Evolutionary conservation across 1,140 invertebrate genomes (phyloP).

Genomic region (Nephotettix cincticeps): DNA sequence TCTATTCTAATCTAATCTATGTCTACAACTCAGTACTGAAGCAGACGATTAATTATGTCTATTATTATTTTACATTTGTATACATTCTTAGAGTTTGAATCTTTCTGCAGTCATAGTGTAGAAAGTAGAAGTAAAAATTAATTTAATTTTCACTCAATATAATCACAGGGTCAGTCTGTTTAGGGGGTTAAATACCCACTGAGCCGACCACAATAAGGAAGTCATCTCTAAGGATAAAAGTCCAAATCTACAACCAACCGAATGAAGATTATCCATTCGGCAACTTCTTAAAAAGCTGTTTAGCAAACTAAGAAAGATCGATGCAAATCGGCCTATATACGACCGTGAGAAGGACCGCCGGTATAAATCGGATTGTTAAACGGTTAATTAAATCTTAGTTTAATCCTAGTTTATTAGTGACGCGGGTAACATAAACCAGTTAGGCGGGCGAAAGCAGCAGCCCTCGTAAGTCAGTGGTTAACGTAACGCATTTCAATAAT

Average conservation of each 20-base stretch:
- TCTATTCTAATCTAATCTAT: too few relatives aligned
- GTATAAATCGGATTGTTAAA: not conserved
- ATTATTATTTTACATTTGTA: too few relatives aligned
- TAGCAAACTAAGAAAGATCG: not conserved
- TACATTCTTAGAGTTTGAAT: too few relatives aligned
- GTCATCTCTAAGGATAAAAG: not conserved
- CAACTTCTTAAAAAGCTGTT: not conserved
- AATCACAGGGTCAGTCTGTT: too few relatives aligned
- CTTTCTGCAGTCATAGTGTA: too few relatives aligned
- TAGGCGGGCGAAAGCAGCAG: not conserved
- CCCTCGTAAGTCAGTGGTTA: not conserved
- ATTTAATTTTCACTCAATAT: not conserved
- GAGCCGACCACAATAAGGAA: not conserved
- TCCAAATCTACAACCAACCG: not conserved
- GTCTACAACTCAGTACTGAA: too few relatives aligned
- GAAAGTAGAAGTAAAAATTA: not conserved
- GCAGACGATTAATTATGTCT: too few relatives aligned
- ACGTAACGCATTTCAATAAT: constrained; percentile 7
- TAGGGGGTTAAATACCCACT: not conserved
- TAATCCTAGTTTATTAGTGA: constrained; percentile 9
- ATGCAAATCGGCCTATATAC: constrained; percentile 8
- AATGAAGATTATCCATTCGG: not conserved
- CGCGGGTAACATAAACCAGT: not conserved
- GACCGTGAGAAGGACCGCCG: not conserved
- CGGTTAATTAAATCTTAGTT: constrained; percentile 17